Evolutionary conservation across 2,888 invertebrate genomes (phyloP), one percentile per base, ranked within the genome.

Genomic region (Platycheirus albimanus): DNA sequence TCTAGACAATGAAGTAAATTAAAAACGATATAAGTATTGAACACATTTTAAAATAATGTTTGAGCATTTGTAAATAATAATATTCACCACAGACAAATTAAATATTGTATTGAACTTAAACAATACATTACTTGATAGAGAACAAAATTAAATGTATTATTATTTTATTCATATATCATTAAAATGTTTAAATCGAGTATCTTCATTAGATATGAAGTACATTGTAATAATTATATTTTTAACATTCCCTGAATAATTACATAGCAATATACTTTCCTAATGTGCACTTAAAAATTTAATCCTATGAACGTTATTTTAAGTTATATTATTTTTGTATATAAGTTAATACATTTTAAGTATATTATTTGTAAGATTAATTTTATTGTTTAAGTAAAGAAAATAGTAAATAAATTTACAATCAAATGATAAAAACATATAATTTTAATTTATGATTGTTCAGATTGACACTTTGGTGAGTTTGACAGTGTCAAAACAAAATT

Each of bases 381-480:
- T 54, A 36, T 36, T 54, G 13, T 20, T 36, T 2, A 36, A 54
- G 36, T 8, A 0, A 1, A 54, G 19, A 33, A 19, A 17, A 19
- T 56, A 56, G 56, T 24, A 38, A 56, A 56, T 56, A 56, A 20
- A 56, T 56, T 56, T 38, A 56, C 38, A 56, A 38, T 13, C 7
- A n/a, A 24, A 49, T 13, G 3, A 24, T n/a, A n/a, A n/a, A n/a
- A n/a, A n/a, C n/a, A n/a, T n/a, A n/a, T n/a, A n/a, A 13, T n/a
- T 13, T 38, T n/a, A 13, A 13, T n/a, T n/a, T 13, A 13, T n/a
- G 4, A 1, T 38, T n/a, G 38, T n/a, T n/a, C n/a, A n/a, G n/a
- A n/a, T n/a, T n/a, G n/a, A n/a, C n/a, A n/a, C n/a, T n/a, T n/a
- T n/a, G n/a, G n/a, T n/a, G n/a, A n/a, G n/a, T n/a, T n/a, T n/a